These are phyloP conservation scores for Pharmacophagus antenor DNA, from an alignment of 2,888 invertebrate genomes.

Conservation along the genomic window DNA sequence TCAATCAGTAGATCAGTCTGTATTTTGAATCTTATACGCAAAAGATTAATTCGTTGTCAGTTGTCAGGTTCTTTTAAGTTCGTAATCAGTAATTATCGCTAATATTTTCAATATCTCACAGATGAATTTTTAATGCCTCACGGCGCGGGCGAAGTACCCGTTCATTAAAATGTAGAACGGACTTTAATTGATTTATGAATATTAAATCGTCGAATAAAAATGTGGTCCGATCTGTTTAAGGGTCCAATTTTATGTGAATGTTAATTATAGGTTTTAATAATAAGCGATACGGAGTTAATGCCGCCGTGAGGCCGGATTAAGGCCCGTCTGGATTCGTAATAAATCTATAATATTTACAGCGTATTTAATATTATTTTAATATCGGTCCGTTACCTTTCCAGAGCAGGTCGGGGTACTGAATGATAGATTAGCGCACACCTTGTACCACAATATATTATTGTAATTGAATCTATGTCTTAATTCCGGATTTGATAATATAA, in stretches of 20 bases:
- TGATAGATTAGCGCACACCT: no score
- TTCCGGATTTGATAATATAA: no score
- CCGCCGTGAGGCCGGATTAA: constrained; percentile 65
- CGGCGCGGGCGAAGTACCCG: constrained; percentile 5
- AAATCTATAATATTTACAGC: constrained; percentile 73
- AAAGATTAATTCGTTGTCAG: no score
- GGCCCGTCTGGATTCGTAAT: constrained; percentile 63
- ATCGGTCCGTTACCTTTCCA: constrained; percentile 51
- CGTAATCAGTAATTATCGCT: constrained; percentile 1
- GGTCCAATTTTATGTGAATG: constrained; percentile 65
- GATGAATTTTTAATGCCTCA: background rate
- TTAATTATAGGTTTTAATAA: constrained; percentile 75
- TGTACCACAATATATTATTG: no score
- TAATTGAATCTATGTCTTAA: no score
- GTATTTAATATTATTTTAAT: constrained; percentile 61
- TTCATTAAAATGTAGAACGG: constrained; percentile 61
- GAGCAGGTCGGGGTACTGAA: constrained; percentile 22
- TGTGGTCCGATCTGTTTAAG: constrained; percentile 57
- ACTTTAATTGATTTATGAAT: constrained; percentile 60
- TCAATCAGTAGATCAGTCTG: no score
- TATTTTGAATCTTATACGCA: no score
- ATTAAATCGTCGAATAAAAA: constrained; percentile 66
- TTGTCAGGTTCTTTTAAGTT: background rate
- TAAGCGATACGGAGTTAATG: constrained; percentile 73
- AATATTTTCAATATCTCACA: constrained; percentile 3